Evolutionary conservation across 1,140 invertebrate species (phyloP).

Genomic region (Orchestia grillus): DNA sequence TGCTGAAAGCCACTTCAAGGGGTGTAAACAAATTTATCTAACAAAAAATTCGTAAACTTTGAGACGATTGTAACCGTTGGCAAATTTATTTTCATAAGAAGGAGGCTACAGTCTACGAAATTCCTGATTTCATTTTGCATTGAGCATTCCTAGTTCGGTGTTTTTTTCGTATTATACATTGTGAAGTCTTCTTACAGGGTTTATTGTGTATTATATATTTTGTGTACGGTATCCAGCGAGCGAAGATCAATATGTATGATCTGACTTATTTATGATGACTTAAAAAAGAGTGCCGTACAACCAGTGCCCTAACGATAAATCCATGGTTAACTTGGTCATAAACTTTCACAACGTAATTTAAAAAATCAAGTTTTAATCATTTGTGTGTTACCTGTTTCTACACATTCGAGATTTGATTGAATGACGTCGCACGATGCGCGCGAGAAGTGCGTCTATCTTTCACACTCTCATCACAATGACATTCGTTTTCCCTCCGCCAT

Average conservation of each 20-base stretch:
- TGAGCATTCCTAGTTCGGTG: too few relatives aligned
- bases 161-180: too few relatives aligned
- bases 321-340: not conserved
- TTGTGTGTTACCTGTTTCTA: not conserved
- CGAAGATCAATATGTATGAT: not conserved
- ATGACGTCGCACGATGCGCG: not conserved
- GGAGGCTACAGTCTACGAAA: not conserved
- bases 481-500: not conserved
- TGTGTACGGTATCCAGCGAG: not conserved
- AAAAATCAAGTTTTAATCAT: not conserved
- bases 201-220: too few relatives aligned
- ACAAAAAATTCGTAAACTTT: not conserved
- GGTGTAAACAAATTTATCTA: not conserved
- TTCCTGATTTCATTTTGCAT: not conserved
- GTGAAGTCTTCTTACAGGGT: not conserved
- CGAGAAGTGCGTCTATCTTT: not conserved
- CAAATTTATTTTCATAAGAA: too few relatives aligned
- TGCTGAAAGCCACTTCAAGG: not conserved
- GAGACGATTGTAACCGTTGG: too few relatives aligned
- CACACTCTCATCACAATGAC: not conserved
- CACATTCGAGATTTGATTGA: not conserved
- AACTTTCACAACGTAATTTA: not conserved
- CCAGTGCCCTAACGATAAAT: not conserved
- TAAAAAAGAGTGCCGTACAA: not conserved
- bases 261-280: not conserved